phyloP scores from a whole-genome alignment of 2,888 invertebrate genomes.

The Callimorpha dominula region DNA sequence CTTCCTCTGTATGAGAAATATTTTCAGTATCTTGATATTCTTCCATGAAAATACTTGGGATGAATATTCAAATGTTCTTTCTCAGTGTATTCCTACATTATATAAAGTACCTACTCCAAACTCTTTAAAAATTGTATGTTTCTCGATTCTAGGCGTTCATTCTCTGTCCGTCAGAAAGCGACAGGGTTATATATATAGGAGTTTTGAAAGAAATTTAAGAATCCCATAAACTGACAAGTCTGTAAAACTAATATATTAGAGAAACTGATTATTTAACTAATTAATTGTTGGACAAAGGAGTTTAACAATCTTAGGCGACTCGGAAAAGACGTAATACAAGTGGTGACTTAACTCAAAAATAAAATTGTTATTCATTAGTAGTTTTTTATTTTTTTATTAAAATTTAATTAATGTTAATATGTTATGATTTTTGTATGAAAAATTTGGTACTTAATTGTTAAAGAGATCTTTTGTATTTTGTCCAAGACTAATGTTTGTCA shows the following conservation, averaged over 20 bases:
- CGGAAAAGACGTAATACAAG: neutral
- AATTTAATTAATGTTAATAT: slow-evolving; percentile 3
- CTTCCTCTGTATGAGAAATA: no score
- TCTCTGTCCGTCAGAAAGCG: neutral
- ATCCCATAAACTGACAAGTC: neutral
- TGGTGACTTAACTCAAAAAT: neutral
- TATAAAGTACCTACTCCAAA: no score
- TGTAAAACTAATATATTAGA: neutral
- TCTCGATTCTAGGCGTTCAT: neutral
- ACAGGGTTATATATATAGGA: no score
- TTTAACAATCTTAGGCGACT: neutral
- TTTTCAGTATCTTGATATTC: neutral
- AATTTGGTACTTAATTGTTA: neutral
- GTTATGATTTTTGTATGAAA: slow-evolving; percentile 1
- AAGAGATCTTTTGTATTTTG: neutral
- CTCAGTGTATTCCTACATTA: neutral
- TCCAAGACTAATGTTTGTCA: neutral
- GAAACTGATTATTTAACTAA: no score
- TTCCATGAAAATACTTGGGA: neutral
- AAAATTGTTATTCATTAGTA: neutral
- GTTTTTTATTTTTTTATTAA: slow-evolving; percentile 1
- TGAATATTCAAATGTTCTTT: neutral
- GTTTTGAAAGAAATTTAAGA: neutral
- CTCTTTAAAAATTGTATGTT: no score
- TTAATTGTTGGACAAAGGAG: neutral